Conservation (phyloP, 2,888 invertebrate species). For the Tetanocera ferruginea region DNA sequence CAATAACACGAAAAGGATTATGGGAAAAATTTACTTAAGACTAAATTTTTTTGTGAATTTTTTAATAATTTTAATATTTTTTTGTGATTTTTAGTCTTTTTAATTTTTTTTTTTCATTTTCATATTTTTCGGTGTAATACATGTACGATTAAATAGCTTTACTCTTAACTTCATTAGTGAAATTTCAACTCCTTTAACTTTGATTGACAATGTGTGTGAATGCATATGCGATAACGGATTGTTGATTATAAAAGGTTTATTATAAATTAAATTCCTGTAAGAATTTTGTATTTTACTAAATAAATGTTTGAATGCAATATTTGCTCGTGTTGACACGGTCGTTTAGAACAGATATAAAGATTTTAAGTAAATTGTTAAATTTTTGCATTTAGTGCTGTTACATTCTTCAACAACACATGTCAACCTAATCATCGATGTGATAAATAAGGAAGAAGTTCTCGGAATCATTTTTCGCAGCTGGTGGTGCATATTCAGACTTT, state of each 20-base stretch:
- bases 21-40: too few species aligned
- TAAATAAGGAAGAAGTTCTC: constrained; percentile 72
- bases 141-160: constrained; percentile 63
- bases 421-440: constrained; percentile 67
- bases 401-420: constrained; percentile 16
- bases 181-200: constrained; percentile 42
- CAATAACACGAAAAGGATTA: neutral
- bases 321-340: too few species aligned
- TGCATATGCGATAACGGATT: neutral
- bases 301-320: neutral
- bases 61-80: constrained; percentile 13
- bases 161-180: constrained; percentile 63
- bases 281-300: neutral
- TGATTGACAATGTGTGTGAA: constrained; percentile 4
- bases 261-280: neutral
- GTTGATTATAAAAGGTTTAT: neutral
- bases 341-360: neutral
- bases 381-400: neutral
- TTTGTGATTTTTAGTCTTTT: constrained; percentile 36
- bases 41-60: constrained; percentile 34
- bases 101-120: constrained; percentile 53
- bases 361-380: constrained; percentile 1
- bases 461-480: constrained; percentile 74
- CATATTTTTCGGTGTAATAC: constrained; percentile 50
- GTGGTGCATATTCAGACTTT: constrained; percentile 81